Percentiles rank a stretch among this genome's conserved stretches.
Conservation (phyloP, 1,140 invertebrate genomes). For the Drosophila ogumai region DNA sequence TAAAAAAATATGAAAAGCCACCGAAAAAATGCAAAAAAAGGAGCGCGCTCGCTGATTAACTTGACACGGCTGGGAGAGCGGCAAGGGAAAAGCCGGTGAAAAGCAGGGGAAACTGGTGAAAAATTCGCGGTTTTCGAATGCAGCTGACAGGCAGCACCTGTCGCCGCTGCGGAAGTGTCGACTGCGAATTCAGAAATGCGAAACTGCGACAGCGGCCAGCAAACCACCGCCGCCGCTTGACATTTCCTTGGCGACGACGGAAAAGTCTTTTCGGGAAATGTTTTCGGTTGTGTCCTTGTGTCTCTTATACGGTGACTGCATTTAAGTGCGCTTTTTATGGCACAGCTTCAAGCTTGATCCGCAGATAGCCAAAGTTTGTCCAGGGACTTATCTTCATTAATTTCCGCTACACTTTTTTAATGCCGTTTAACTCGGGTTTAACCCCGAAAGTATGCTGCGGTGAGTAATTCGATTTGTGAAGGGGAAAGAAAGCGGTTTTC, state of each 20-base stretch:
- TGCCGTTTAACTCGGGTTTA: slow-evolving; percentile 21
- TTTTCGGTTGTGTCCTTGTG: slow-evolving; percentile 25
- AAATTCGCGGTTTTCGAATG: slow-evolving; percentile 69
- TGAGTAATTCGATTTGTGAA: not conserved
- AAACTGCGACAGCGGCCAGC: slow-evolving; percentile 29
- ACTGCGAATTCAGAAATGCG: slow-evolving; percentile 20
- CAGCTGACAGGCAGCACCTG: slow-evolving; percentile 76
- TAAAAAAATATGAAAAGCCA: slow-evolving; percentile 27
- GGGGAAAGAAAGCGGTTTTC: not conserved
- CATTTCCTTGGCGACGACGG: slow-evolving; percentile 51
- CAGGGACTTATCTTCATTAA: slow-evolving; percentile 39
- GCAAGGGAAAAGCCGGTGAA: slow-evolving; percentile 14
- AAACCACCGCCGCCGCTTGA: slow-evolving; percentile 38
- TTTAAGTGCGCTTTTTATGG: slow-evolving; percentile 41
- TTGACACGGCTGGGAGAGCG: slow-evolving; percentile 56
- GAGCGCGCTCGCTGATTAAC: slow-evolving; percentile 67
- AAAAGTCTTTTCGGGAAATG: slow-evolving; percentile 24
- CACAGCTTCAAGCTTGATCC: slow-evolving; percentile 37
- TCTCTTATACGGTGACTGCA: slow-evolving; percentile 29
- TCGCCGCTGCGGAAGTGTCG: slow-evolving; percentile 48
- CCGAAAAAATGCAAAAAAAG: slow-evolving; percentile 20
- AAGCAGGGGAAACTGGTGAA: slow-evolving; percentile 3
- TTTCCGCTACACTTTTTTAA: slow-evolving; percentile 39
- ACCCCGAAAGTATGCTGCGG: slow-evolving; percentile 30
- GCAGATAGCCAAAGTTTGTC: slow-evolving; percentile 45